Base-by-base conservation (phyloP, 2,888 invertebrate genomes). In the Caenorhabditis wallacei region DNA sequence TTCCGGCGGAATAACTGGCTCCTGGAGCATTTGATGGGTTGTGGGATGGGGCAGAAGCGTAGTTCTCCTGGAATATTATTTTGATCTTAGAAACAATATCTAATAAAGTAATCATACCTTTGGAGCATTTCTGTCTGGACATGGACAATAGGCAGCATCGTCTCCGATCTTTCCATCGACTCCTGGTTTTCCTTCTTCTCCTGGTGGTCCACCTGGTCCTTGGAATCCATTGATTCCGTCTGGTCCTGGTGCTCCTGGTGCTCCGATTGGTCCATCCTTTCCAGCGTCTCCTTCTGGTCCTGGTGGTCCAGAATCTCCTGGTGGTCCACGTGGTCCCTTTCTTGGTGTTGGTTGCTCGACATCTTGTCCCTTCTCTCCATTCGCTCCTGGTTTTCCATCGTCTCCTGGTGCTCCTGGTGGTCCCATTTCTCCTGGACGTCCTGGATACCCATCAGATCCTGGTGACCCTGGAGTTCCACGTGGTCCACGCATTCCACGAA, bases 61-160 rank as follows among this genome's bases (percentile, higher is more conserved):
- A 74, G 64, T 74, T 63, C 57, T 82, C 82, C 79, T 84, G 59
- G 51, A 72, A 54, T 24, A 1, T 0, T 40, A 8, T 7, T 30
- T 66, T 53, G 11, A 51, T 30, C 30, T 5, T 5, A 5, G 30
- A 30, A 30, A 3, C 3, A 5, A 8, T 10, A 11, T 8, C 13
- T 71, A 7, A 35, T 43, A 24, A 30, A 5, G 20, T 61, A 20
- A 16, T 59, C 20, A 20, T 46, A 79, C 84, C 78, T 84, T 84
- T 80, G 84, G 84, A 22, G 75, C 76, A 64, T 87, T 83, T 54
- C 88, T 72, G 75, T 84, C 83, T 54, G 88, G 88, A 57, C 88
- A 88, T 53, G 87, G 87, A 54, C 88, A 87, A 78, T 88, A 88
- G 24, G 84, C 76, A n/a, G 88, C 87, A 74, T 88, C 88, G 71